Percentiles rank a stretch among this genome's conserved stretches.
These are phyloP conservation scores for Penaeus indicus DNA, from an alignment of 1,140 invertebrate species.

Conservation along the genomic window DNA sequence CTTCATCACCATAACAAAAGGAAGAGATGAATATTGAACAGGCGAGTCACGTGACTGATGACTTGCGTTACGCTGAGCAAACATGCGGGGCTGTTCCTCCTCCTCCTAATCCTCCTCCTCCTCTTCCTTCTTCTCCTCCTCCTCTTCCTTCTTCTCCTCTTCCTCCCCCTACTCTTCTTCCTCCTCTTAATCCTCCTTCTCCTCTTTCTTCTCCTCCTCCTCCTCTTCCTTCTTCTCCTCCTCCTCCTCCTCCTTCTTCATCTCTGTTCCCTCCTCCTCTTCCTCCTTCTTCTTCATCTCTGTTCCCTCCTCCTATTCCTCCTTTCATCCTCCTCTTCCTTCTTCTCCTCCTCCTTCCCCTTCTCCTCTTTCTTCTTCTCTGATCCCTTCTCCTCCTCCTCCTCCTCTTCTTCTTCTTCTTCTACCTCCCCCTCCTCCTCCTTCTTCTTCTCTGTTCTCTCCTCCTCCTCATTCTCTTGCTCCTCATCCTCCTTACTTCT, in stretches of 20 bases:
- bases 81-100: background rate
- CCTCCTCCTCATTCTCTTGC: background rate
- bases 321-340: background rate
- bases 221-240: background rate
- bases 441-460: no score
- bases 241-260: background rate
- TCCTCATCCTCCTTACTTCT: background rate
- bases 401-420: background rate
- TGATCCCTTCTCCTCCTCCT: background rate
- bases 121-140: background rate
- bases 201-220: background rate
- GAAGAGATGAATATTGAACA: no score
- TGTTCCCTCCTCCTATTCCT: background rate
- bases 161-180: background rate
- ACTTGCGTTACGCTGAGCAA: no score
- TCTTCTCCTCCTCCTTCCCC: background rate
- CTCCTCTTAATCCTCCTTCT: background rate
- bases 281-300: background rate
- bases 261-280: background rate
- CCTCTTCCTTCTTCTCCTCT: background rate
- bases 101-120: background rate
- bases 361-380: background rate
- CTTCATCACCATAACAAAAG: background rate
- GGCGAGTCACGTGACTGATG: no score
- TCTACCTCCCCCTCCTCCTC: conserved; percentile 13